Conservation (phyloP, 2,113 vertebrate genomes). For the Pandion haliaetus region DNA sequence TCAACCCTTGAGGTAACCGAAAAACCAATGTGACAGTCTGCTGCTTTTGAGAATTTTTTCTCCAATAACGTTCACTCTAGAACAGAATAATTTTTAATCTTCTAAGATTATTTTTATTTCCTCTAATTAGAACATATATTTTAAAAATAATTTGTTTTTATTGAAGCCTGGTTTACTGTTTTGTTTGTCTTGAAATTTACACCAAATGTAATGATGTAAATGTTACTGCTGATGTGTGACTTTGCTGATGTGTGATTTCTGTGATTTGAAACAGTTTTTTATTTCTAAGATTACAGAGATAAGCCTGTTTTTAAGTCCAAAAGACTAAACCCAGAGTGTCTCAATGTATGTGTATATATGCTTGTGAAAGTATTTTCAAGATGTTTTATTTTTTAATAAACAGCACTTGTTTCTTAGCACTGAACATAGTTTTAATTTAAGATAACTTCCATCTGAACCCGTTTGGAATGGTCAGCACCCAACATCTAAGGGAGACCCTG, state of each 20-base stretch:
- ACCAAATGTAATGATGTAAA: neutral
- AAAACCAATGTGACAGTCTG: neutral
- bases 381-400: slow-evolving; percentile 10
- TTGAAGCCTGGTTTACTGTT: neutral
- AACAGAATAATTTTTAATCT: neutral
- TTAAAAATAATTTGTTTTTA: neutral
- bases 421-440: neutral
- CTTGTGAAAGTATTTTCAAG: neutral
- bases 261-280: neutral
- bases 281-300: neutral
- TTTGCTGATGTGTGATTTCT: neutral
- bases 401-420: neutral
- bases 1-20: neutral
- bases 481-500: neutral
- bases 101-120: neutral
- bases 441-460: neutral
- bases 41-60: neutral
- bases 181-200: neutral
- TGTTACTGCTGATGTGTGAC: neutral
- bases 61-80: neutral
- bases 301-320: neutral
- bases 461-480: neutral
- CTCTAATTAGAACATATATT: neutral
- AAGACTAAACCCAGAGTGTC: neutral
- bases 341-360: neutral